Evolutionary conservation across 2,888 invertebrate genomes (phyloP).

Genomic region (Diplazon laetatorius): DNA sequence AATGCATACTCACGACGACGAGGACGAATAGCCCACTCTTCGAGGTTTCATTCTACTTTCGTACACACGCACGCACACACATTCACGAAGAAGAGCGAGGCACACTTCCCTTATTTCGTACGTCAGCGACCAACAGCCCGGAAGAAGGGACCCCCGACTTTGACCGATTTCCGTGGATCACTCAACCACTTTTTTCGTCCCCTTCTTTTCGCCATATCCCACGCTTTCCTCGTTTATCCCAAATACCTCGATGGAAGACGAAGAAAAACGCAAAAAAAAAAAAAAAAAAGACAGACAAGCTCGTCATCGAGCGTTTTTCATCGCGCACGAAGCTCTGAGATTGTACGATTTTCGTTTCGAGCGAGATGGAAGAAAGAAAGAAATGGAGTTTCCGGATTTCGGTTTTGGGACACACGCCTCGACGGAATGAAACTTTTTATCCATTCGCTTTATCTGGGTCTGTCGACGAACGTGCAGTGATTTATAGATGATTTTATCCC

Average conservation of each 20-base stretch:
- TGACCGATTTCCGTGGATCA: conserved; percentile 66
- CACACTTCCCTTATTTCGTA: conserved; percentile 56
- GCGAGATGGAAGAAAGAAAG: conserved; percentile 6
- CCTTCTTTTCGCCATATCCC: conserved; percentile 12
- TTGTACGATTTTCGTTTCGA: conserved; percentile 13
- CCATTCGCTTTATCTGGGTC: not conserved
- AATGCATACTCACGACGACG: conserved; percentile 61
- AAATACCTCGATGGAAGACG: conserved; percentile 36
- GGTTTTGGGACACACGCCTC: conserved; percentile 27
- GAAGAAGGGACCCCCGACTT: conserved; percentile 60
- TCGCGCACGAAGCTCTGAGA: conserved; percentile 20
- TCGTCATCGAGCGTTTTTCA: conserved; percentile 42
- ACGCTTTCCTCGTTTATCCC: conserved; percentile 30
- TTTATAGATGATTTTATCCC: conserved; percentile 43
- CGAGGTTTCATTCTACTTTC: conserved; percentile 42
- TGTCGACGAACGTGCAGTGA: conserved; percentile 12
- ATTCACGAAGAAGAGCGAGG: conserved; percentile 24
- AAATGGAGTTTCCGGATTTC: conserved; percentile 51
- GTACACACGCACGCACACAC: conserved; percentile 17
- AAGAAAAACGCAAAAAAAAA: no score
- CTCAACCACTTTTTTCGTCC: conserved; percentile 63
- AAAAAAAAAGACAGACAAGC: no score
- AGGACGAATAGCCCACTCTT: conserved; percentile 46
- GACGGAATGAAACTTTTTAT: conserved; percentile 35
- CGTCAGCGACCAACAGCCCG: conserved; percentile 51